Base-by-base conservation (phyloP, 1,140 invertebrate genomes). In the Drosophila bocki region DNA sequence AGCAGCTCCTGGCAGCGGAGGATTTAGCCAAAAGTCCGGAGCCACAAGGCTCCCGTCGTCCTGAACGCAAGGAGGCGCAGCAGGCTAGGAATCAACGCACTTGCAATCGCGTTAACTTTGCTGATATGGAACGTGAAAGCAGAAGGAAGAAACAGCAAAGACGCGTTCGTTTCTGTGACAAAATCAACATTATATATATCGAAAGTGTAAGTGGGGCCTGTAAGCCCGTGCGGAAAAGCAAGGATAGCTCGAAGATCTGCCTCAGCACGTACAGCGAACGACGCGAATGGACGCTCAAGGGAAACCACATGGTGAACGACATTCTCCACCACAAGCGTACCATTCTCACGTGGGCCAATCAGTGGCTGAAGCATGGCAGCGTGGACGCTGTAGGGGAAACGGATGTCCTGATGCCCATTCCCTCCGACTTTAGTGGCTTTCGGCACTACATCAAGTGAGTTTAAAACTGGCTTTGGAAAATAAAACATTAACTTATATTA, bases 401-500 rank as follows among this genome's bases (percentile, higher is more conserved):
- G 2, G 87, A 91, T 35, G 58, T 82, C 7, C 29, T 92, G 0
- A 47, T 82, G 29, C 86, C 91, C 7, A 86, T 92, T 47, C 72
- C 83, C n/a, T 45, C 44, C 19, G 76, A 88, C 5, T 92, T 92
- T 50, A 68, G 50, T 4, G 61, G 35, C 12, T 86, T 78, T 11
- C 78, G 74, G n/a, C 80, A 92, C 3, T 92, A 92, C 41, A 80
- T 57, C 51, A 75, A 88, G 91, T 92, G 61, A 75, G 68, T 76
- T 32, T 3, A n/a, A 17, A 4, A 33, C 1, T 11, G 13, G 0
- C 4, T 29, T 9, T 17, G 3, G 1, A 50, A 9, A 3, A 35
- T 3, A 39, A 39, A 33, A n/a, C 6, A 19, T 35, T 48, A 35
- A 39, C 13, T 17, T 26, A 3, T 17, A 3, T 19, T 19, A 19